Conservation (phyloP, 2,888 invertebrate genomes). For the Orthonevra nobilis region DNA sequence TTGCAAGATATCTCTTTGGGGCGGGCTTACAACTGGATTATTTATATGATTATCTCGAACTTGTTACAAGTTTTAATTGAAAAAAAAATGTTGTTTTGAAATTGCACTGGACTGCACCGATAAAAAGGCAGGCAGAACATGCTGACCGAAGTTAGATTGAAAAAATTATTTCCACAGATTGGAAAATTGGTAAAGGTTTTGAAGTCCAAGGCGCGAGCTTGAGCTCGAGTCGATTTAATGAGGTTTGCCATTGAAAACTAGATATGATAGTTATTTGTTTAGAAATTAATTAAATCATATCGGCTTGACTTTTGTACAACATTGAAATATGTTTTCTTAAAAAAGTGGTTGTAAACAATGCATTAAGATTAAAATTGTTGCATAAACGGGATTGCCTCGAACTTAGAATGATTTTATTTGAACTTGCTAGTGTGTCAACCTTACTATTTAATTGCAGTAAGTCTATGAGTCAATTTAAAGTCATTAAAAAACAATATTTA, state of each 20-base stretch:
- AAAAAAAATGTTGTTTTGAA: constrained; percentile 14
- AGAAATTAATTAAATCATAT: not conserved
- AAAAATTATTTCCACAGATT: constrained; percentile 19
- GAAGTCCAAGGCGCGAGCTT: constrained; percentile 61
- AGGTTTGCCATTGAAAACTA: constrained; percentile 47
- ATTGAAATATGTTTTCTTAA: not conserved
- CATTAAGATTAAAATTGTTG: not conserved
- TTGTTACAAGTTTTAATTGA: constrained; percentile 32
- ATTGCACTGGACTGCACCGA: not conserved
- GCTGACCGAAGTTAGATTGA: constrained; percentile 9
- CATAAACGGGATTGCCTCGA: constrained; percentile 1
- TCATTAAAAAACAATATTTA: too few species aligned
- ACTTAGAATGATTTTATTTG: too few species aligned
- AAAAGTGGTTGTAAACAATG: not conserved
- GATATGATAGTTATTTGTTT: not conserved
- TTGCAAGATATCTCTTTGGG: constrained; percentile 35
- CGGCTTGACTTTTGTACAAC: not conserved
- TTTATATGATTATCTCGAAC: not conserved
- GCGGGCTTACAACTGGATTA: not conserved
- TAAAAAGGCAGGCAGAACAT: constrained; percentile 13
- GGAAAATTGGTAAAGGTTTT: constrained; percentile 32
- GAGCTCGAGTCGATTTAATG: constrained; percentile 13
- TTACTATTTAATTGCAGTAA: too few species aligned
- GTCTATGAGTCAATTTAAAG: too few species aligned
- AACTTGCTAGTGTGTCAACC: too few species aligned